Percentiles rank a stretch among this genome's conserved stretches.
Evolutionary conservation across 2,113 vertebrate genomes (phyloP).

Genomic region (Entosphenus tridentatus): DNA sequence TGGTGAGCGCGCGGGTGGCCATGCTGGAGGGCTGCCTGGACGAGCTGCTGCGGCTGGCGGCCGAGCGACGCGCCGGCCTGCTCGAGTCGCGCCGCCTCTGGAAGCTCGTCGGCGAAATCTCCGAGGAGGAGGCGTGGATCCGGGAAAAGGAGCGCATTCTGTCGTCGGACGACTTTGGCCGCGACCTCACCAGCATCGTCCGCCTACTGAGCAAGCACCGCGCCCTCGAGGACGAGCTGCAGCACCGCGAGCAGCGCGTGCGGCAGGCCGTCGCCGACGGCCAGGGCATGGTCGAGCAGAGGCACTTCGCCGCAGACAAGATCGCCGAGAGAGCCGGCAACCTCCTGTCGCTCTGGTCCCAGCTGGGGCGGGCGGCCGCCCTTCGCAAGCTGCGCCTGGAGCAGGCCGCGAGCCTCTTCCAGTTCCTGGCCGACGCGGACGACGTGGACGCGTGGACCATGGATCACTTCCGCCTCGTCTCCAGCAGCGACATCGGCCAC

Average conservation of each 20-base stretch:
- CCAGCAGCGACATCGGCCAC: not conserved
- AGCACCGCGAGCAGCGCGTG: not conserved
- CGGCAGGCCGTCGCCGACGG: too few relatives aligned
- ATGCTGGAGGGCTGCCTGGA: not conserved
- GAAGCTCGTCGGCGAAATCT: constrained; percentile 1
- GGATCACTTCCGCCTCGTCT: constrained; percentile 1
- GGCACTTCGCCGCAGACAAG: too few relatives aligned
- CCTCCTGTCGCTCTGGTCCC: not conserved
- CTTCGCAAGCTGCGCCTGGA: not conserved
- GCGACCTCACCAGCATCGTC: constrained; percentile 1
- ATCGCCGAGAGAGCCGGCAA: too few relatives aligned
- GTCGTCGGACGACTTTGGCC: not conserved
- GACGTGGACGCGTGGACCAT: not conserved
- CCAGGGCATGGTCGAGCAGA: too few relatives aligned
- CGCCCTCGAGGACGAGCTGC: constrained; percentile 5
- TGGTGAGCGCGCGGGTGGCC: not conserved
- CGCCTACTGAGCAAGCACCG: not conserved
- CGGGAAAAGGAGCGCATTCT: not conserved
- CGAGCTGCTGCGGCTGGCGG: not conserved
- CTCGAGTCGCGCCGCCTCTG: not conserved
- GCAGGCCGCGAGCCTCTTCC: not conserved
- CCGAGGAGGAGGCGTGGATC: constrained; percentile 3
- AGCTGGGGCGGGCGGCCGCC: not conserved
- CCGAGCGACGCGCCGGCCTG: not conserved
- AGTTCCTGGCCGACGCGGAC: not conserved